phyloP scores from a whole-genome alignment of 2,888 invertebrate genomes.

The Lypha dubia region DNA sequence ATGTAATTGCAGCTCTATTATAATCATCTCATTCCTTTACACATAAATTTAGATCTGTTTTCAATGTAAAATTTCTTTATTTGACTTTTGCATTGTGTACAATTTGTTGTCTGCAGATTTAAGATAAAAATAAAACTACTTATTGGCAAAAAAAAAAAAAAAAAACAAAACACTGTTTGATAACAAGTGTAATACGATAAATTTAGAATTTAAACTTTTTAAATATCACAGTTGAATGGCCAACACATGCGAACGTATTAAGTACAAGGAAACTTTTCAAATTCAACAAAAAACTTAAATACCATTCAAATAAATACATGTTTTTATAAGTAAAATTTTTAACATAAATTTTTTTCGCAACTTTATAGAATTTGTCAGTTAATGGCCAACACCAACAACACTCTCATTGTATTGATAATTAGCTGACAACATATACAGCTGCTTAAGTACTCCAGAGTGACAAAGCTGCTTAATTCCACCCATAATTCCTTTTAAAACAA shows the following conservation, averaged over 20 bases:
- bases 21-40: background rate
- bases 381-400: background rate
- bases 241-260: constrained; percentile 1
- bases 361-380: background rate
- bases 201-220: constrained; percentile 50
- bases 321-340: background rate
- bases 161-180: constrained; percentile 4
- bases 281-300: background rate
- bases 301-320: background rate
- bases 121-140: no score
- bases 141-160: background rate
- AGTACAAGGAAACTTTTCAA: background rate
- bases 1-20: background rate
- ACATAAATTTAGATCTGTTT: background rate
- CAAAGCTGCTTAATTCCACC: background rate
- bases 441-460: background rate
- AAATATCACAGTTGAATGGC: constrained; percentile 67
- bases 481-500: background rate
- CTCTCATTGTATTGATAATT: background rate
- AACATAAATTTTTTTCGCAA: background rate
- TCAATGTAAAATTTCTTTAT: background rate
- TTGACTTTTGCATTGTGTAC: constrained; percentile 34
- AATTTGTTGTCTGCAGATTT: constrained; percentile 20
- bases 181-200: constrained; percentile 9
- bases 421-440: background rate